phyloP scores from a whole-genome alignment of 1,140 invertebrate species.

The Dendrolimus punctatus region DNA sequence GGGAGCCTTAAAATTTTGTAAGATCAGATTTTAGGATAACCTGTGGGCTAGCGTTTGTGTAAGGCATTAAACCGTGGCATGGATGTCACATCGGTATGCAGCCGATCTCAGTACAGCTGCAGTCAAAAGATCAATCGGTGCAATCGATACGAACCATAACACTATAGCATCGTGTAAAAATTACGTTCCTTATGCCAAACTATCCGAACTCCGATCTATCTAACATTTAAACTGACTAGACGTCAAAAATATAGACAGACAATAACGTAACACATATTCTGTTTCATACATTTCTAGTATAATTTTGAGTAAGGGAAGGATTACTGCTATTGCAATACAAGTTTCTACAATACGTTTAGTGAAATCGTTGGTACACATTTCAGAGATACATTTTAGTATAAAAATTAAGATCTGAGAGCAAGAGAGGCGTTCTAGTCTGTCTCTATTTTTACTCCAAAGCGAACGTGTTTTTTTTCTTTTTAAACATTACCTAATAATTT shows the following conservation, averaged over 20 bases:
- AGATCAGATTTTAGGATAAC: too few relatives aligned
- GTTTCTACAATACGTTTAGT: too few relatives aligned
- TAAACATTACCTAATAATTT: slow-evolving; percentile 6
- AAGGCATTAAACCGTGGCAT: too few relatives aligned
- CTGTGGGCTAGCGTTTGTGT: too few relatives aligned
- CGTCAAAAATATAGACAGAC: slow-evolving; percentile 37
- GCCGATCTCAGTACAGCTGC: background rate
- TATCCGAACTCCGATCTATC: slow-evolving; percentile 34
- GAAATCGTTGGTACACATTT: background rate
- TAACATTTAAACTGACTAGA: slow-evolving; percentile 61
- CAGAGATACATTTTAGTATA: background rate
- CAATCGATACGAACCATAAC: slow-evolving; percentile 18
- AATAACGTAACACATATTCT: background rate
- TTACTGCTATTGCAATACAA: background rate
- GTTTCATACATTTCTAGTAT: background rate
- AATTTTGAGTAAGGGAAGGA: background rate
- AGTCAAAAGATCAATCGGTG: slow-evolving; percentile 13
- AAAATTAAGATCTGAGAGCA: background rate
- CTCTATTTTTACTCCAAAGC: slow-evolving; percentile 51
- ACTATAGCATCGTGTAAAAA: slow-evolving; percentile 16
- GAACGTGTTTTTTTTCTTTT: slow-evolving; percentile 23
- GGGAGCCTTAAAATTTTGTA: too few relatives aligned
- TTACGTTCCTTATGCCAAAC: slow-evolving; percentile 25
- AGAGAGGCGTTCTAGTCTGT: slow-evolving; percentile 7
- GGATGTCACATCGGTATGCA: too few relatives aligned